A percentile compares a stretch with the other conserved stretches of the same genome.
These are phyloP conservation scores for Daboia siamensis DNA, from an alignment of 2,113 vertebrate species.

Conservation along the genomic window DNA sequence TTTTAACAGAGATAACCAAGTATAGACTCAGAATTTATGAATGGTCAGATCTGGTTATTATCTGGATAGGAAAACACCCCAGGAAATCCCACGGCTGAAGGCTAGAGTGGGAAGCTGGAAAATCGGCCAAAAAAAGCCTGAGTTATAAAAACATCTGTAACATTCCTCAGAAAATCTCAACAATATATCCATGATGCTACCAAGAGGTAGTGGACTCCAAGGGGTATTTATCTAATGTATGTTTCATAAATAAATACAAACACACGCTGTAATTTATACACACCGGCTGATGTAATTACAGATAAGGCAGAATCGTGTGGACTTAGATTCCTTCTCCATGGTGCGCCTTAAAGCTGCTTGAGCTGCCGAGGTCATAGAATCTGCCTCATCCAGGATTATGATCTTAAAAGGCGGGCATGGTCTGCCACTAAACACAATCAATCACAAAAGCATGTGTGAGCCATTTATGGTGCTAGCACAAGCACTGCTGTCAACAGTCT, in stretches of 20 bases:
- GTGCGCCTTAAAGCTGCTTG: slow-evolving; percentile 94
- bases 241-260: neutral
- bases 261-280: neutral
- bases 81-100: neutral
- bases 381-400: slow-evolving; percentile 96
- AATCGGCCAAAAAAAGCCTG: neutral
- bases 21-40: neutral
- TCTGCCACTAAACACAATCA: slow-evolving; percentile 78
- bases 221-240: neutral
- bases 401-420: slow-evolving; percentile 95
- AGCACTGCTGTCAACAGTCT: neutral
- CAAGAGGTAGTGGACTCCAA: neutral
- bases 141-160: neutral
- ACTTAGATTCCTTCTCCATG: slow-evolving; percentile 97
- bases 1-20: neutral
- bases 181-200: neutral
- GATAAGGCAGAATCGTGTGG: slow-evolving; percentile 97
- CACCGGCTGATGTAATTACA: slow-evolving; percentile 98
- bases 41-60: neutral
- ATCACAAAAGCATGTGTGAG: neutral
- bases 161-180: neutral
- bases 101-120: neutral
- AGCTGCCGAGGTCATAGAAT: slow-evolving; percentile 94
- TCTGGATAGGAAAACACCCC: neutral
- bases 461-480: neutral